Conservation (phyloP, 2,113 vertebrate species). For the Esox niger region DNA sequence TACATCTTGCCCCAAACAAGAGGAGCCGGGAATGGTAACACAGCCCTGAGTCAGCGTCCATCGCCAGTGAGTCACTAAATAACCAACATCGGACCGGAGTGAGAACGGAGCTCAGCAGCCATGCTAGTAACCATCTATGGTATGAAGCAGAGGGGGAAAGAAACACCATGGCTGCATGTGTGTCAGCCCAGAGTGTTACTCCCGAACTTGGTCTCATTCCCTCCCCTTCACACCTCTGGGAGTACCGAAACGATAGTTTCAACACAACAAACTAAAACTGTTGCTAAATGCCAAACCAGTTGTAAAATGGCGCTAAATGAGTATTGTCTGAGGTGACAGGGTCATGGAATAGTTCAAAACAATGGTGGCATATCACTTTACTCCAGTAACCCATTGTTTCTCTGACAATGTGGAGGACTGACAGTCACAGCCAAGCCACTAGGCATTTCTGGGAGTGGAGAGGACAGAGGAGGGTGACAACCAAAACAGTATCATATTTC, state of each 20-base stretch:
- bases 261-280: too few species aligned
- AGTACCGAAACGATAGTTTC: too few species aligned
- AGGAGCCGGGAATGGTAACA: not conserved
- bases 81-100: too few species aligned
- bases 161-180: not conserved
- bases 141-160: not conserved
- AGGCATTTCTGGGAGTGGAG: conserved; percentile 34
- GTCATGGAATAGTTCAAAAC: conserved; percentile 42
- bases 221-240: too few species aligned
- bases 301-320: not conserved
- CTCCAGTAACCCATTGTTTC: conserved; percentile 31
- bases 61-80: too few species aligned
- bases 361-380: conserved; percentile 50
- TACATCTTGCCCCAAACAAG: not conserved
- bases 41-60: not conserved
- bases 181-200: too few species aligned
- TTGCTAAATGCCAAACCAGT: not conserved
- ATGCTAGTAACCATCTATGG: not conserved
- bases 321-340: conserved; percentile 5
- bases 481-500: conserved; percentile 25
- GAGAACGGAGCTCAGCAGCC: too few species aligned
- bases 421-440: conserved; percentile 24
- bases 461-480: conserved; percentile 13
- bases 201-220: too few species aligned
- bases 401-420: conserved; percentile 42